Evolutionary conservation across 2,113 vertebrate genomes (phyloP), one percentile per base, ranked within the genome.

Genomic region (Rhinopithecus roxellana): DNA sequence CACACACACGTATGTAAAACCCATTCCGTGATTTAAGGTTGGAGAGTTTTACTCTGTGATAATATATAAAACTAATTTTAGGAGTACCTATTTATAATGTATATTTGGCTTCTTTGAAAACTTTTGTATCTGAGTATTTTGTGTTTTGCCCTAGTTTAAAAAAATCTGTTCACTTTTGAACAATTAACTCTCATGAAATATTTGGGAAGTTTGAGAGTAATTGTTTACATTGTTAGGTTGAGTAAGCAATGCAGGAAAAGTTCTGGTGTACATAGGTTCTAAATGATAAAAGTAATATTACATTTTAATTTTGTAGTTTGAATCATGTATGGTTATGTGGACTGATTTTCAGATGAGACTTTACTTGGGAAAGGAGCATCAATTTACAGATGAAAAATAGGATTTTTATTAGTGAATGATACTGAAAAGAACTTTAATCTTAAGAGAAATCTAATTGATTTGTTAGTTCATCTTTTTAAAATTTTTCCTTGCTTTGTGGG

Each of bases 91-190:
- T 86, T 88, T 67, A 52, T 59, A 8, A 85, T 78, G 25, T 88
- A 38, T 89, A 79, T 89, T 89, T 94, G 35, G 9, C 30, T 84
- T 84, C 64, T 94, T 95, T 94, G 75, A 93, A 92, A 90, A 90
- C 30, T 77, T 81, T 77, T 57, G 9, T 32, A 55, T 87, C 32
- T 92, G 10, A 94, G 45, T 92, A 27, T 55, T 74, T 96, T 95
- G 30, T 35, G 75, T 92, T 88, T 93, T 92, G 12, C 2, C 14
- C 22, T 67, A 82, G 82, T 90, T 89, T 72, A 18, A 55, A 82
- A 69, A 84, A 95, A 77, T 45, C 18, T 84, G 0, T 48, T n/a
- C 16, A 67, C 22, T 94, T 92, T 94, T 50, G 52, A 64, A 92
- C 45, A 72, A 25, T 67, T 61, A 52, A 32, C 96, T 95, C 45